These are phyloP conservation scores for Trachymyrmex cornetzi DNA, from an alignment of 1,140 invertebrate species.

Conservation along the genomic window DNA sequence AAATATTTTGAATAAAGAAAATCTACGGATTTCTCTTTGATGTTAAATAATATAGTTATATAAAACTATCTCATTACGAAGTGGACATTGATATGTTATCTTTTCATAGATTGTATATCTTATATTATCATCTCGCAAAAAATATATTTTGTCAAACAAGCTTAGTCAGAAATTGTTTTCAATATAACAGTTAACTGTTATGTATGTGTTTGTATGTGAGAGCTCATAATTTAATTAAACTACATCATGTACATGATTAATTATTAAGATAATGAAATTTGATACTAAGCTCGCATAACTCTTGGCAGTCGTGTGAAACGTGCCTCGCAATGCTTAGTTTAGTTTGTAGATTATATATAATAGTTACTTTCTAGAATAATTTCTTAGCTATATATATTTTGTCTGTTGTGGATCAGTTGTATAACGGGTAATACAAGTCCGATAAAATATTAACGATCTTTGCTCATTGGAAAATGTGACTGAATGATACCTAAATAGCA, in stretches of 20 bases:
- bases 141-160: neutral
- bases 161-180: neutral
- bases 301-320: neutral
- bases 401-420: neutral
- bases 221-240: constrained; percentile 3
- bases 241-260: neutral
- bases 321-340: neutral
- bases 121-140: neutral
- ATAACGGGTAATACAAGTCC: neutral
- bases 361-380: constrained; percentile 23
- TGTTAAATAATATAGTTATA: constrained; percentile 3
- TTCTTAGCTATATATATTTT: neutral
- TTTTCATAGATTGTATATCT: neutral
- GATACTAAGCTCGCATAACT: neutral
- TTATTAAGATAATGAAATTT: constrained; percentile 16
- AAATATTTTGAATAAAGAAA: neutral
- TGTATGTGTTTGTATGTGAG: no score
- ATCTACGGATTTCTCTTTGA: neutral
- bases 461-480: neutral
- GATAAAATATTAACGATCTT: neutral
- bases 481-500: neutral
- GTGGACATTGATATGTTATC: neutral
- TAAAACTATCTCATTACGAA: neutral
- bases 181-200: neutral
- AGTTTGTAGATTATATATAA: neutral